Evolutionary conservation across 2,888 invertebrate species (phyloP).

Genomic region (Catocala fraxini): DNA sequence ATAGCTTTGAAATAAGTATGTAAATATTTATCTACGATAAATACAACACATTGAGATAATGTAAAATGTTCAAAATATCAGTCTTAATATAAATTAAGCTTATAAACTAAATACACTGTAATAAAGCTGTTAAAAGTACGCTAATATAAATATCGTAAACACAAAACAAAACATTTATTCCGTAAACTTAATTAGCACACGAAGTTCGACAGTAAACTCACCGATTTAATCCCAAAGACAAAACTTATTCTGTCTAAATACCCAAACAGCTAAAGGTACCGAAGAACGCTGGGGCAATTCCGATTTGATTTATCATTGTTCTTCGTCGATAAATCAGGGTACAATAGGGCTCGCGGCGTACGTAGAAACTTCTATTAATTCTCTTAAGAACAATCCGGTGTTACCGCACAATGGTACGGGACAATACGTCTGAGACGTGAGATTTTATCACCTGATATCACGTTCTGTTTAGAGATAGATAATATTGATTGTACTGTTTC

Average conservation of each 20-base stretch:
- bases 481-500: constrained; percentile 38
- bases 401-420: constrained; percentile 75
- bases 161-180: neutral
- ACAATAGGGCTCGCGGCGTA: constrained; percentile 79
- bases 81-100: too few species aligned
- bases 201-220: constrained; percentile 9
- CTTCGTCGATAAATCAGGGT: constrained; percentile 84
- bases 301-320: constrained; percentile 87
- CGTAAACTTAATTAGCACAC: neutral
- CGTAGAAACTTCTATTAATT: constrained; percentile 84
- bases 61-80: too few species aligned
- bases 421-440: constrained; percentile 82
- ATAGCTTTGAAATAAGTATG: too few species aligned
- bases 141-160: neutral
- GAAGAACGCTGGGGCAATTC: constrained; percentile 77
- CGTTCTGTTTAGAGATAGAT: constrained; percentile 41
- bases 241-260: constrained; percentile 23
- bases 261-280: constrained; percentile 46
- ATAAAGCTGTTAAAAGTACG: neutral
- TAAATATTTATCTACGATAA: too few species aligned
- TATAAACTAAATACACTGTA: too few species aligned
- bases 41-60: too few species aligned
- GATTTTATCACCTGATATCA: constrained; percentile 74
- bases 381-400: constrained; percentile 82
- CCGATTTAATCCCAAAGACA: constrained; percentile 20